Percentiles rank a stretch among this genome's conserved stretches.
Conservation (phyloP, 2,113 vertebrate species). For the Calyptomena viridis region DNA sequence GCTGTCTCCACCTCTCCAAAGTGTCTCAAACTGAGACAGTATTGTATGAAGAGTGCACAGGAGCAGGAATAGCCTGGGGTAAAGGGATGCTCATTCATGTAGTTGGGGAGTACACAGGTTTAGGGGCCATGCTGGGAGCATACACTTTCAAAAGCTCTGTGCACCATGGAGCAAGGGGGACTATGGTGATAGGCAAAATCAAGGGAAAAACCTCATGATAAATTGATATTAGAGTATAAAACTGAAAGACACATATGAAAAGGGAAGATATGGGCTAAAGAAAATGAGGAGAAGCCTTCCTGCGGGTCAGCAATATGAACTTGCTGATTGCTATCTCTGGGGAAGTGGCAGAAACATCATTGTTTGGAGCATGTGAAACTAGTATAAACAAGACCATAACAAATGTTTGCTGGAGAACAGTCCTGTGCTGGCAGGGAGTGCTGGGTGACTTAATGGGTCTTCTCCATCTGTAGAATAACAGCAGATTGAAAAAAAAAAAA, state of each 20-base stretch:
- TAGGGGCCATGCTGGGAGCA: not conserved
- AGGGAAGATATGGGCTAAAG: not conserved
- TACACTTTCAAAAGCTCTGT: not conserved
- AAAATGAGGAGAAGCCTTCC: not conserved
- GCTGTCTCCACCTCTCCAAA: not conserved
- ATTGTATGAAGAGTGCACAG: not conserved
- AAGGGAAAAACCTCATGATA: not conserved
- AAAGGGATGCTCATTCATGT: not conserved
- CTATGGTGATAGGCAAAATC: not conserved
- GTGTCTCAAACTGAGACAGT: not conserved
- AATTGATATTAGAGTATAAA: not conserved
- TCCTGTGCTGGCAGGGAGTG: not conserved
- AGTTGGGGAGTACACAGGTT: accelerated
- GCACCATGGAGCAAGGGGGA: not conserved
- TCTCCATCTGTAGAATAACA: conserved; percentile 25
- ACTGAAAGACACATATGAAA: not conserved
- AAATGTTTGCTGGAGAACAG: conserved; percentile 18
- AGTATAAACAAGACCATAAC: conserved; percentile 36
- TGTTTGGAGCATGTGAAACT: not conserved
- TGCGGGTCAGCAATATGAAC: not conserved
- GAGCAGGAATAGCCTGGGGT: accelerated
- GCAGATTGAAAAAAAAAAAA: not conserved
- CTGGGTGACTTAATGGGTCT: conserved; percentile 8
- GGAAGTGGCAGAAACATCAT: not conserved
- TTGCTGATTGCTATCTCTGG: not conserved